These are phyloP conservation scores for Cherax quadricarinatus DNA, from an alignment of 1,140 invertebrate species.

Conservation along the genomic window DNA sequence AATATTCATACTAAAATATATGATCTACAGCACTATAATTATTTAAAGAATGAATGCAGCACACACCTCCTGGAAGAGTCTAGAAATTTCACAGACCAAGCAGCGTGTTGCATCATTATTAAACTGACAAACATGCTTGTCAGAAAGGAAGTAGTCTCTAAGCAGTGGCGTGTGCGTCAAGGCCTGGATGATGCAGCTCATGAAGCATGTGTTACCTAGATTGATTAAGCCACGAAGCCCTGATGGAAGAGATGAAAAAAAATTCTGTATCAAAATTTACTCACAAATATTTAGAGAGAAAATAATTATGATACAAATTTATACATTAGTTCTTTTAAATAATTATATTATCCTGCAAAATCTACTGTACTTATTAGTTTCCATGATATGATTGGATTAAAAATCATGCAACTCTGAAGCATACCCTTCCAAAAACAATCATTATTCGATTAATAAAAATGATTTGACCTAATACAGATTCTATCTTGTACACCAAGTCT, in stretches of 20 bases:
- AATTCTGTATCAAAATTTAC: neutral
- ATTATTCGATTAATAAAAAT: no score
- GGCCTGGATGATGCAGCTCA: conserved; percentile 98
- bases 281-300: no score
- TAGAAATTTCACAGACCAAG: conserved; percentile 94
- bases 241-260: conserved; percentile 65
- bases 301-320: no score
- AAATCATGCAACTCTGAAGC: no score
- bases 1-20: conserved; percentile 2
- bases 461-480: no score
- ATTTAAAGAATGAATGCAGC: neutral
- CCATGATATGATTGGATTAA: no score
- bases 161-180: conserved; percentile 96
- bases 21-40: no score
- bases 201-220: conserved; percentile 98
- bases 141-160: conserved; percentile 96
- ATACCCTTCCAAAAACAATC: no score
- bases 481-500: no score
- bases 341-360: no score
- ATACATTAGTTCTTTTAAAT: no score
- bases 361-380: no score
- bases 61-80: conserved; percentile 79
- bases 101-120: conserved; percentile 82
- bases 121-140: conserved; percentile 89
- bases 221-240: conserved; percentile 95